Conservation (phyloP, 2,113 vertebrate genomes). For the Pimephales promelas region DNA sequence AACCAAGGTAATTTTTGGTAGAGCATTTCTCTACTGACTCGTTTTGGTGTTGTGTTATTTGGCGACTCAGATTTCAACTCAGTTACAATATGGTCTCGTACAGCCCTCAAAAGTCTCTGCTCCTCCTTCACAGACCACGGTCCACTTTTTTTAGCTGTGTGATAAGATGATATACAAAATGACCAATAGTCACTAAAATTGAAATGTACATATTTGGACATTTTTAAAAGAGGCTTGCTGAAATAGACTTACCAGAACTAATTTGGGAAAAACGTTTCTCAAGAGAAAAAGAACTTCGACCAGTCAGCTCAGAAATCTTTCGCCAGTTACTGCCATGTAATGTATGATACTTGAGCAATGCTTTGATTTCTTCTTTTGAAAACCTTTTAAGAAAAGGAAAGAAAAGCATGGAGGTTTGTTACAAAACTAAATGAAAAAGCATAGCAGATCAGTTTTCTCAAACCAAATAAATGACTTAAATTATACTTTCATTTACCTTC, state of each 20-base stretch:
- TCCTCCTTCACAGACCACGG: conserved; percentile 37
- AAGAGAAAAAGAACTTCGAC: conserved; percentile 63
- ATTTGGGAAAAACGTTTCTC: conserved; percentile 67
- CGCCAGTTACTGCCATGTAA: conserved; percentile 71
- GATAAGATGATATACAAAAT: conserved; percentile 12
- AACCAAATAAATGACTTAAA: background rate
- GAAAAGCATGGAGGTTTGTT: background rate
- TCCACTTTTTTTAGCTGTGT: conserved; percentile 22
- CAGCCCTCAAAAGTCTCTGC: conserved; percentile 43
- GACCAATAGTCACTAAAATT: background rate
- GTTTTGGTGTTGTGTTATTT: background rate
- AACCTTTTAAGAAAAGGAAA: conserved; percentile 61
- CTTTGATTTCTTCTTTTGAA: conserved; percentile 59
- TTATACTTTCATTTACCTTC: conserved; percentile 62
- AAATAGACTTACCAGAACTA: conserved; percentile 51
- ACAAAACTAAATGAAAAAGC: background rate
- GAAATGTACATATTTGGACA: background rate
- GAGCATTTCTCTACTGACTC: conserved; percentile 58
- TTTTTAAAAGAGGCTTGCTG: background rate
- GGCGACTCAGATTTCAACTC: background rate
- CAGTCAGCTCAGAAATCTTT: conserved; percentile 65
- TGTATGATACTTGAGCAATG: conserved; percentile 61
- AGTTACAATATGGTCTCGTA: conserved; percentile 56
- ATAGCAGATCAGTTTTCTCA: background rate
- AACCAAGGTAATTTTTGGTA: conserved; percentile 69